Evolutionary conservation across 2,113 vertebrate species (phyloP).

Genomic region (Ammodytes dubius): DNA sequence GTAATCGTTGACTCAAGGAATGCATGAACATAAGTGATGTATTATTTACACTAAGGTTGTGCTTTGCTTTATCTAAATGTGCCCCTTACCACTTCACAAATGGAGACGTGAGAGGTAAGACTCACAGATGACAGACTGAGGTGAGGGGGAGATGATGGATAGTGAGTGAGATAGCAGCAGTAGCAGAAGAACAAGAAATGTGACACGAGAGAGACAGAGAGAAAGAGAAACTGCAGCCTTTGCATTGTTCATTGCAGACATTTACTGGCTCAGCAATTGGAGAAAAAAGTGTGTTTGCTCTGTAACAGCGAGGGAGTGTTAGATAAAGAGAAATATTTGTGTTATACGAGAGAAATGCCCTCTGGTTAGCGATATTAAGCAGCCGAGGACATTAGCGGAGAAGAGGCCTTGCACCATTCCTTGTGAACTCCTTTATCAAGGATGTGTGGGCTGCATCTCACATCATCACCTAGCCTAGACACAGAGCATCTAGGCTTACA

Average conservation of each 20-base stretch:
- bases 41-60: slow-evolving; percentile 5
- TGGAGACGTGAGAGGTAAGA: slow-evolving; percentile 69
- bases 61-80: slow-evolving; percentile 41
- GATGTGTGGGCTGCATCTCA: slow-evolving; percentile 57
- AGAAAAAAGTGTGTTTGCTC: slow-evolving; percentile 44
- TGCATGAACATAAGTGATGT: slow-evolving; percentile 16
- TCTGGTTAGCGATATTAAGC: slow-evolving; percentile 75
- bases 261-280: slow-evolving; percentile 69
- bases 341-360: slow-evolving; percentile 46
- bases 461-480: slow-evolving; percentile 84
- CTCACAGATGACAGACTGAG: slow-evolving; percentile 64
- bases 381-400: slow-evolving; percentile 59
- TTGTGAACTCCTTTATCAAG: slow-evolving; percentile 36
- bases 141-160: slow-evolving; percentile 53
- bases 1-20: slow-evolving; percentile 11
- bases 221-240: slow-evolving; percentile 71
- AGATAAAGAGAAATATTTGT: slow-evolving; percentile 53
- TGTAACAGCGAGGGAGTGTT: slow-evolving; percentile 63
- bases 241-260: slow-evolving; percentile 87
- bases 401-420: slow-evolving; percentile 57
- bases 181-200: slow-evolving; percentile 62
- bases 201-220: slow-evolving; percentile 52
- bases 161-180: slow-evolving; percentile 72
- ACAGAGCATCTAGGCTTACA: slow-evolving; percentile 91
- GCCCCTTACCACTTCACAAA: slow-evolving; percentile 65